A percentile compares a stretch with the other conserved stretches of the same genome.
Conservation (phyloP, 2,888 invertebrate species). For the Nephrotoma flavescens region DNA sequence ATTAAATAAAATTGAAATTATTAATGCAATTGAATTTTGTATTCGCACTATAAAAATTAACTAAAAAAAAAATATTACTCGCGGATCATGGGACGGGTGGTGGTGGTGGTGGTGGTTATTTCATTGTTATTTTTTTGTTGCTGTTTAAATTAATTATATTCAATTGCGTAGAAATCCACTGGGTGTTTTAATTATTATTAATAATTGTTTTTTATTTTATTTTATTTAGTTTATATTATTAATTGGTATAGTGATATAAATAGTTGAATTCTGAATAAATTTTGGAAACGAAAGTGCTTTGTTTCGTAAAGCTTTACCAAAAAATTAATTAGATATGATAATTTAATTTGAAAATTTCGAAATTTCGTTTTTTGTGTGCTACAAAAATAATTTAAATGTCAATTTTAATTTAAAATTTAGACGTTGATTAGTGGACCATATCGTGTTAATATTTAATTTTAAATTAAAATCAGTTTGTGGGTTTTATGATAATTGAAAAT, state of each 20-base stretch:
- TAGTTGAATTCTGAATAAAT: background rate
- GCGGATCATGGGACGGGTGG: background rate
- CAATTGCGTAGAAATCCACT: background rate
- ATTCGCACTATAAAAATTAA: background rate
- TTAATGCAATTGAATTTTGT: background rate
- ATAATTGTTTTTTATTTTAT: background rate
- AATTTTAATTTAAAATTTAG: background rate
- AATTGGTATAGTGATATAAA: background rate
- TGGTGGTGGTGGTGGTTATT: background rate
- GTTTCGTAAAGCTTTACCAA: background rate
- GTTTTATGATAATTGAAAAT: too few species aligned
- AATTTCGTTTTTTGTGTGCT: background rate
- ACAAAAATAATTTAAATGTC: background rate
- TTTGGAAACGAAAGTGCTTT: background rate
- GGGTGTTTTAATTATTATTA: background rate
- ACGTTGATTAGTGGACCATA: background rate
- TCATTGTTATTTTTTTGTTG: background rate
- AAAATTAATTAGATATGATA: background rate
- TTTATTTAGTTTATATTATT: background rate
- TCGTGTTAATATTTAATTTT: background rate
- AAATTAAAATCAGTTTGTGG: too few species aligned
- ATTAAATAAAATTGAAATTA: background rate
- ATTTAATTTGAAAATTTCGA: background rate
- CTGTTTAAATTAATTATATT: background rate
- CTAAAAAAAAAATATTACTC: background rate